Base-by-base conservation (phyloP, 30 jellyfish, hydroid and myxozoan species). In the Nemopilema nomurai region DNA sequence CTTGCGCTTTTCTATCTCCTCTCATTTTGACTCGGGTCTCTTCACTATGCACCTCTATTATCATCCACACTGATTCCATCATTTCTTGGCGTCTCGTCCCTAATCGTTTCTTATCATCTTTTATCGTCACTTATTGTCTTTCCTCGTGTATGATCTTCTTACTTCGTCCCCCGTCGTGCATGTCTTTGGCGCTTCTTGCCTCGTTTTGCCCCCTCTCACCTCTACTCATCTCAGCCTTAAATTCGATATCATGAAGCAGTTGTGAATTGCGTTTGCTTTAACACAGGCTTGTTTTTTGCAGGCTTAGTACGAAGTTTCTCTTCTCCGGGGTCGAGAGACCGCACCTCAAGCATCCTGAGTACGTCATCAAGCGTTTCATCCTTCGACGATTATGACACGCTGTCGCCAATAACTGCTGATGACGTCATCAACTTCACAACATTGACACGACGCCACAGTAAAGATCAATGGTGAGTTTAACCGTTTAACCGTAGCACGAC, bases 281-380 rank as follows among this genome's bases (percentile, higher is more conserved):
- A 41, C 57, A 41, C 57, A 3, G 9, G 57, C 13, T 41, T 13
- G 13, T 41, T 41, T 6, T 13, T 63, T 74, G 62, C 8, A 49
- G 84, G 84, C 49, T 52, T 51, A 33, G 25, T 17, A 8, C 73
- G 89, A 6, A 68, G 84, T 25, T 41, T 31, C 16, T 72, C 87
- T 1, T 66, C 91, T 27, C 79, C 94, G 23, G 82, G 74, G 4
- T 25, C 74, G 28, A 69, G 98, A 49, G 89, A 84, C 69, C 81
- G 99, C 19, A 80, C 75, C 3, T 63, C 81, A 6, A 94, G 99
- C 74, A 80, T 84, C 32, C 41, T 89, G 87, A 94, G 99, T 67
- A 67, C 87, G 22, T 88, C 99, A 62, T 74, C 89, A 28, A 88
- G 97, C 68, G 64, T 83, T 77, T 94, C 99, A 64, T 94, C 99